phyloP scores from a whole-genome alignment of 2,113 vertebrate genomes.

The Drymodes brunneopygia region DNA sequence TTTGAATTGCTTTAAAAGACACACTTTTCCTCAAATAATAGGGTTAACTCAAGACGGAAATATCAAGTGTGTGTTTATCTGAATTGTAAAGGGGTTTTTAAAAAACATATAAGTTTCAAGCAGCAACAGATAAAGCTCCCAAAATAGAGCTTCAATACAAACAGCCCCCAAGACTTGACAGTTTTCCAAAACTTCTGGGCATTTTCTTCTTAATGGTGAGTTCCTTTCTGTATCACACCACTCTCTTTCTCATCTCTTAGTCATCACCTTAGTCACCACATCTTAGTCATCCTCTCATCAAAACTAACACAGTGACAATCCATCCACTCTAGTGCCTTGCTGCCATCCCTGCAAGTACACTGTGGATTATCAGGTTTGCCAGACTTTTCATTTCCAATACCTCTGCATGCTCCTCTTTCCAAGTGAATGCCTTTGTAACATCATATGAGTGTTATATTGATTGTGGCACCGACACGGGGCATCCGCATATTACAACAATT shows the following conservation, averaged over 20 bases:
- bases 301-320: background rate
- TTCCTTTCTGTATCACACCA: background rate
- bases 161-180: background rate
- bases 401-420: background rate
- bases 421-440: background rate
- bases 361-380: background rate
- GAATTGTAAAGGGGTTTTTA: background rate
- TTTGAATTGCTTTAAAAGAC: background rate
- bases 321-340: background rate
- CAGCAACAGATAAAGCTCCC: background rate
- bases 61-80: background rate
- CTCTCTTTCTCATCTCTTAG: background rate
- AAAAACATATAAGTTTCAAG: background rate
- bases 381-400: background rate
- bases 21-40: background rate
- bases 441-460: background rate
- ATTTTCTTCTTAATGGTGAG: background rate
- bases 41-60: background rate
- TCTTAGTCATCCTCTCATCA: background rate
- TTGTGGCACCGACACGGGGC: background rate
- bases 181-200: background rate
- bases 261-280: background rate
- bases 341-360: background rate
- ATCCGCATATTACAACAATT: background rate
- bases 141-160: background rate